Conservation (phyloP, 2,797 vertebrate genomes). For the Ammospiza maritima region DNA sequence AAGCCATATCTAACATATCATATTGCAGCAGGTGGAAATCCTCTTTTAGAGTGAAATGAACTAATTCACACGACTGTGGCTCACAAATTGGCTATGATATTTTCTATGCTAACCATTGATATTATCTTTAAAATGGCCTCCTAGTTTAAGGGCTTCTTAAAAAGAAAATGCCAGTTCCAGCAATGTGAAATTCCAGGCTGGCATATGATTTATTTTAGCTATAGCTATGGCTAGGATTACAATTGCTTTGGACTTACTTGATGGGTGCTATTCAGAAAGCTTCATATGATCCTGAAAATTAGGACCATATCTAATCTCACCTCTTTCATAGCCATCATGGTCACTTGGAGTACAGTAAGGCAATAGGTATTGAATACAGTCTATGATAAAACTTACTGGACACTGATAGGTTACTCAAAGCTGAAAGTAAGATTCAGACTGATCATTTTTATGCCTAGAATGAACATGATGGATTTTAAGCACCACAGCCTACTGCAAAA, state of each 20-base stretch:
- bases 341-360: not conserved
- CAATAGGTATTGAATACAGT: not conserved
- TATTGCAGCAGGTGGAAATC: not conserved
- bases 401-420: not conserved
- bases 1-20: not conserved
- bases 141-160: not conserved
- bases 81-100: not conserved
- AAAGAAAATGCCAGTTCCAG: not conserved
- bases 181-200: not conserved
- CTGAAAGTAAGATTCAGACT: not conserved
- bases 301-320: not conserved
- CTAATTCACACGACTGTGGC: not conserved
- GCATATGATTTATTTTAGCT: conserved; percentile 1
- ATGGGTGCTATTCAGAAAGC: conserved; percentile 23
- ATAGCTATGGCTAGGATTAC: not conserved
- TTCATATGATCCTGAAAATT: conserved; percentile 2
- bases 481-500: not conserved
- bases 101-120: not conserved
- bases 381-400: not conserved
- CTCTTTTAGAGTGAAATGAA: not conserved
- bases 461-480: not conserved
- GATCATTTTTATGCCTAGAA: not conserved
- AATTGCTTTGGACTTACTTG: not conserved
- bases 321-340: not conserved
- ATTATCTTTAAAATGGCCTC: not conserved